These are phyloP conservation scores for Anguilla rostrata DNA, from an alignment of 2,113 vertebrate genomes.

Conservation along the genomic window DNA sequence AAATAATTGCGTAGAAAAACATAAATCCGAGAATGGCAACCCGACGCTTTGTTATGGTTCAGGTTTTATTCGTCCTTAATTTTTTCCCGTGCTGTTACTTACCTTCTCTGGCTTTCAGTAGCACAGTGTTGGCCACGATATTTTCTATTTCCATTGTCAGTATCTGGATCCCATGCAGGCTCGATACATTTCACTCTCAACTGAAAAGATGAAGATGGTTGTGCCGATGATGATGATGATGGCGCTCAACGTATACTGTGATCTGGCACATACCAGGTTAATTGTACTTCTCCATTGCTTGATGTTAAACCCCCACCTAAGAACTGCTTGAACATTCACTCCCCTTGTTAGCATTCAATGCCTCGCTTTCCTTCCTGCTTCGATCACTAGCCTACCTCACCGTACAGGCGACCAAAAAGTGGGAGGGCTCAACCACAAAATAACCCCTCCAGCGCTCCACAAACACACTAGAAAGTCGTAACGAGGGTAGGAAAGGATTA, in stretches of 20 bases:
- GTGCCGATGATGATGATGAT: constrained; percentile 46
- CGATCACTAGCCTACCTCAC: constrained; percentile 16
- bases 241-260: constrained; percentile 53
- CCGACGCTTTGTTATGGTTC: constrained; percentile 36
- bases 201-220: constrained; percentile 56
- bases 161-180: constrained; percentile 66
- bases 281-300: constrained; percentile 59
- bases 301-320: constrained; percentile 55
- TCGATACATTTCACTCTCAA: constrained; percentile 70
- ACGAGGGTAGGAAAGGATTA: background rate
- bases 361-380: constrained; percentile 37
- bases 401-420: constrained; percentile 55
- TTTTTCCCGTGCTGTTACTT: constrained; percentile 47
- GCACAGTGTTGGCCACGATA: constrained; percentile 83
- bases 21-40: constrained; percentile 31
- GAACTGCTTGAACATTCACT: constrained; percentile 50
- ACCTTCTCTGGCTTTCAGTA: constrained; percentile 86
- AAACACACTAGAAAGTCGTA: constrained; percentile 20
- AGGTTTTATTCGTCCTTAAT: constrained; percentile 8
- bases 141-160: constrained; percentile 83
- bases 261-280: constrained; percentile 67
- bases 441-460: constrained; percentile 36
- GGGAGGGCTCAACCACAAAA: constrained; percentile 64
- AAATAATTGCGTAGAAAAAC: constrained; percentile 33
- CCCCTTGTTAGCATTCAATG: constrained; percentile 71